Evolutionary conservation across 2,113 vertebrate genomes (phyloP), one percentile per base, ranked within the genome.

Genomic region (Lagopus leucura): DNA sequence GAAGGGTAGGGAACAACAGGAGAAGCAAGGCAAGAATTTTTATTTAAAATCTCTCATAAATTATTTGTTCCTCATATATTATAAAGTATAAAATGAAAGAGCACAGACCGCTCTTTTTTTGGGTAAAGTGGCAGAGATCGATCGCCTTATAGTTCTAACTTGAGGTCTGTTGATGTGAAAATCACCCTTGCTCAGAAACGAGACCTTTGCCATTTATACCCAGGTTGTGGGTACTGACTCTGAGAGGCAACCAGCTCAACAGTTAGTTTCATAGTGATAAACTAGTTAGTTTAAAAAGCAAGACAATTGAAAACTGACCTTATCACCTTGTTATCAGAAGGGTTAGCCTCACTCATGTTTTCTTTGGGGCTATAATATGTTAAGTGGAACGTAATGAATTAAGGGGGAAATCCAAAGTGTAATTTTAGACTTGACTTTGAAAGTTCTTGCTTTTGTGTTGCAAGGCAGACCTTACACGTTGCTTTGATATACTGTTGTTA

Each of bases 401-500:
- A 83, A 86, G 65, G 80, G 81, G 24, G 43, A 89, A 89, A 88
- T 54, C n/a, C 54, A 91, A 88, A 95, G 70, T 40, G 12, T 81
- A 78, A 87, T 93, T 94, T 94, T 55, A 55, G 75, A 57, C n/a
- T 95, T 79, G 83, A 73, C 54, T 93, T 86, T 48, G 25, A 92
- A 80, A 83, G 90, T 47, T 74, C 73, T 95, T 52, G 32, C 85
- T 89, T 84, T 89, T 90, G 57, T 94, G 48, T 95, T 90, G 57
- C 80, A 75, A 93, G 69, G 65, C 84, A 96, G 71, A 91, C 82
- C 75, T 94, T 93, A 88, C 83, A 64, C 92, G 88, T 97, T 97
- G 85, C 73, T 97, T 96, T 97, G 94, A 97, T 82, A 55, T 96
- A 96, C 69, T 96, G 89, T 93, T 97, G 96, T 96, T 97, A 96